A percentile compares a stretch with the other conserved stretches of the same genome.
Conservation (phyloP, 1,140 invertebrate genomes). For the Subanguina moxae region DNA sequence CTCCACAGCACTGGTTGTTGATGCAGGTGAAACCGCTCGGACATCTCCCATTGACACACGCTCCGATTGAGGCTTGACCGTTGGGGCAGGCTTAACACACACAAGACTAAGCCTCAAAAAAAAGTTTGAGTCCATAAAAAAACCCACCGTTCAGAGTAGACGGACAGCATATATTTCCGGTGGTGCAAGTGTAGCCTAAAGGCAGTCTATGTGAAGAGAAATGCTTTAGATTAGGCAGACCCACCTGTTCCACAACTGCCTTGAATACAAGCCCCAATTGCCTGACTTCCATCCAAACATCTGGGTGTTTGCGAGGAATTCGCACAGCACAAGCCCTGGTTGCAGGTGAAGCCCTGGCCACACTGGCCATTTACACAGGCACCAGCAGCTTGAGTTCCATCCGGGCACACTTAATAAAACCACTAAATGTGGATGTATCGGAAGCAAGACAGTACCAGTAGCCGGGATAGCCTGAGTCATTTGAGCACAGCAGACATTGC, state of each 20-base stretch:
- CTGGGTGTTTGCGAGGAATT: constrained; percentile 54
- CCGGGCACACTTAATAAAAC: constrained; percentile 47
- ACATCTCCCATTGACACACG: constrained; percentile 52
- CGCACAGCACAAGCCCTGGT: constrained; percentile 55
- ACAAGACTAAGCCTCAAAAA: no score
- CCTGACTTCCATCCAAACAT: constrained; percentile 56
- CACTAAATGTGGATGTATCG: constrained; percentile 1
- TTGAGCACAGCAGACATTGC: constrained; percentile 44
- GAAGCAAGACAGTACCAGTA: constrained; percentile 6
- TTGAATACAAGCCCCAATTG: constrained; percentile 56
- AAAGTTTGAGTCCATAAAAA: no score
- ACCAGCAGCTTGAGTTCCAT: constrained; percentile 59
- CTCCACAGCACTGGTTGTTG: constrained; percentile 53
- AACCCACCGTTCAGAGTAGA: constrained; percentile 43
- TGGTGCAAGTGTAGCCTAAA: constrained; percentile 52
- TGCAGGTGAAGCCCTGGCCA: constrained; percentile 57
- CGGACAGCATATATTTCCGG: constrained; percentile 57
- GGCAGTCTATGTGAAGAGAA: no score
- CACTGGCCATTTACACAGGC: constrained; percentile 57
- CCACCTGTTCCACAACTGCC: constrained; percentile 48
- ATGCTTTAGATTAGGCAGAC: no score
- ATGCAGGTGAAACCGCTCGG: constrained; percentile 50
- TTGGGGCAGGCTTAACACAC: constrained; percentile 43
- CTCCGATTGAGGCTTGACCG: constrained; percentile 49
- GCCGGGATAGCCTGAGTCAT: constrained; percentile 33